Evolutionary conservation across 2,113 vertebrate species (phyloP).

Genomic region (Abramis brama): DNA sequence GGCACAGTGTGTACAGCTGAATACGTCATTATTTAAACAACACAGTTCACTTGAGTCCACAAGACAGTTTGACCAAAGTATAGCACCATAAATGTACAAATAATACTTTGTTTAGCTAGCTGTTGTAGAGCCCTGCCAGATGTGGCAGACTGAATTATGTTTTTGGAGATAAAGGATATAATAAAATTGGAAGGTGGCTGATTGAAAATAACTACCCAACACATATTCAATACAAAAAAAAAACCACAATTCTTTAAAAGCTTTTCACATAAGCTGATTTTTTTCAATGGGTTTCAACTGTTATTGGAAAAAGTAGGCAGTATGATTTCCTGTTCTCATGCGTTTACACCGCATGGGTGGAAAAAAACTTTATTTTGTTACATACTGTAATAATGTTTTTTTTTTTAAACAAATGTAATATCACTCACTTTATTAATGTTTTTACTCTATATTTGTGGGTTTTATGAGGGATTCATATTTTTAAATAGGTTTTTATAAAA

Average conservation of each 20-base stretch:
- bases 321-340: not conserved
- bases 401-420: no score
- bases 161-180: not conserved
- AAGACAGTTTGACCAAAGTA: not conserved
- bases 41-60: not conserved
- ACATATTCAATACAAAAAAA: not conserved
- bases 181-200: no score
- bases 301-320: not conserved
- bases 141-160: not conserved
- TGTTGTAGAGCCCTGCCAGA: not conserved
- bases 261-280: not conserved
- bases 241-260: not conserved
- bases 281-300: not conserved
- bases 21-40: not conserved
- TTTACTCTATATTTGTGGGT: no score
- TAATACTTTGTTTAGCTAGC: not conserved
- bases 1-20: conserved; percentile 1
- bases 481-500: no score
- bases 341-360: no score
- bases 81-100: not conserved
- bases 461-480: no score
- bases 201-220: not conserved
- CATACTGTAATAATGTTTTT: no score
- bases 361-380: no score
- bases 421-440: no score